These are phyloP conservation scores for Oxycera nigricornis DNA, from an alignment of 2,888 invertebrate species.

Conservation along the genomic window DNA sequence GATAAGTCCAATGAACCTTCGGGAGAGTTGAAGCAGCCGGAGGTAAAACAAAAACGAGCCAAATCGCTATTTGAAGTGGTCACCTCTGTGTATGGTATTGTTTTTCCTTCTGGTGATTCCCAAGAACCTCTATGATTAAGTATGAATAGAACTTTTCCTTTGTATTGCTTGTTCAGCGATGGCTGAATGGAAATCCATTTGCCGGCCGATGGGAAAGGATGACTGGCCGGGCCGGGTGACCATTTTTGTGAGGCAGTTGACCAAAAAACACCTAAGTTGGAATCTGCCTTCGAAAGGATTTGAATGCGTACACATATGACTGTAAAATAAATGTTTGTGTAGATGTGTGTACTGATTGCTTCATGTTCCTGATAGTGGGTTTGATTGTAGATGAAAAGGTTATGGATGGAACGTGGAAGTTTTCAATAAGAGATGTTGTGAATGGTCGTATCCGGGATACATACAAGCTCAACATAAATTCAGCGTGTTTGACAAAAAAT, in stretches of 20 bases:
- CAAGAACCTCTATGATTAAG: neutral
- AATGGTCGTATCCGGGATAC: neutral
- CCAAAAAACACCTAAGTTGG: neutral
- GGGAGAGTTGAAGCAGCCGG: neutral
- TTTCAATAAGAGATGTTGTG: neutral
- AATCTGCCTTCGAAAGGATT: neutral
- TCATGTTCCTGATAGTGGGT: neutral
- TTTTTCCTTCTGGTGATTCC: neutral
- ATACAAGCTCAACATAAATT: neutral
- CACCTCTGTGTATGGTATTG: neutral
- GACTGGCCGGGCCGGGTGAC: neutral
- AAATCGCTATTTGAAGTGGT: conserved; percentile 20
- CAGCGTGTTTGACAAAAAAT: neutral
- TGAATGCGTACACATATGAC: neutral
- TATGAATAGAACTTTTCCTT: conserved; percentile 3
- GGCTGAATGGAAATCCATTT: neutral
- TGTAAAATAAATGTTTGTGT: neutral
- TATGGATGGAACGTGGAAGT: neutral
- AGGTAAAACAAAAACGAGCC: neutral
- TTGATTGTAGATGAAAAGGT: neutral
- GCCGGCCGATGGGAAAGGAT: neutral
- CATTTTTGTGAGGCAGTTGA: neutral
- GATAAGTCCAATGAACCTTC: conserved; percentile 17
- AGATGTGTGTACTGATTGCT: neutral
- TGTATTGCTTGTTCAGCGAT: conserved; percentile 6